phyloP scores from a whole-genome alignment of 1,140 invertebrate species.

The Calosoma granatense region DNA sequence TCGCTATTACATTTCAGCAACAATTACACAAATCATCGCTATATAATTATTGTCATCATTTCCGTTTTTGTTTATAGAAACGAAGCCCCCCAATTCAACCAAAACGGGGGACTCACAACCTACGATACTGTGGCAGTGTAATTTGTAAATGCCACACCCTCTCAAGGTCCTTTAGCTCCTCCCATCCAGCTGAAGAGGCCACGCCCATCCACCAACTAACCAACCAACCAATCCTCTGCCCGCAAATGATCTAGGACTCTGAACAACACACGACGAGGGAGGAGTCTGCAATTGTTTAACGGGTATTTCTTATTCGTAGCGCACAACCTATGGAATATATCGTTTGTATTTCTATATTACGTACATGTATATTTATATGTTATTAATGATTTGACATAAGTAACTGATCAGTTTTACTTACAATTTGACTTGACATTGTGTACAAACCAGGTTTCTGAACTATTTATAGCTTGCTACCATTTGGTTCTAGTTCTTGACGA shows the following conservation, averaged over 20 bases:
- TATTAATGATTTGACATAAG: not conserved
- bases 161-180: not conserved
- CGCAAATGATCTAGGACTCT: too few species aligned
- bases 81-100: conserved; percentile 66
- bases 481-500: not conserved
- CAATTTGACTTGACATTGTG: not conserved
- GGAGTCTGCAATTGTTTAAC: too few species aligned
- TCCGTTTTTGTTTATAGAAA: conserved; percentile 67
- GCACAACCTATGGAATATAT: not conserved
- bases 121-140: conserved; percentile 96
- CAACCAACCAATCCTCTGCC: not conserved
- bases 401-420: too few species aligned
- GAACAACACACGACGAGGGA: too few species aligned
- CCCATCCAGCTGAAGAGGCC: not conserved
- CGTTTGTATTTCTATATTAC: too few species aligned
- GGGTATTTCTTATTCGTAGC: not conserved
- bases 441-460: not conserved
- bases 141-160: conserved; percentile 54
- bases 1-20: too few species aligned
- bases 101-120: conserved; percentile 79
- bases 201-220: not conserved
- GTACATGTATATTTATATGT: too few species aligned
- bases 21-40: too few species aligned
- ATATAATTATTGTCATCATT: too few species aligned
- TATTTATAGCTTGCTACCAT: not conserved